These are phyloP conservation scores for Triplophysa siluroides DNA, from an alignment of 2,113 vertebrate species.

Conservation along the genomic window DNA sequence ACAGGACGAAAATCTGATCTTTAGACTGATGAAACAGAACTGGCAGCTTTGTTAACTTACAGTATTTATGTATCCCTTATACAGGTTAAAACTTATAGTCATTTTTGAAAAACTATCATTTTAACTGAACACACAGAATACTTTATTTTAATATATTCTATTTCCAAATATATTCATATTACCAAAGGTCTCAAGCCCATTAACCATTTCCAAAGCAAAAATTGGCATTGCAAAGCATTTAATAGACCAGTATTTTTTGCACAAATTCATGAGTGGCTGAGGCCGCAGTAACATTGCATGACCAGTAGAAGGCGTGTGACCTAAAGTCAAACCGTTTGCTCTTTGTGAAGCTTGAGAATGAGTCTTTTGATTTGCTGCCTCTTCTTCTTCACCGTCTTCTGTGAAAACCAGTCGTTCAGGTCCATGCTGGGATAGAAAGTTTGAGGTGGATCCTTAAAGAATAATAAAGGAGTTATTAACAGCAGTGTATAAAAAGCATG, in stretches of 20 bases:
- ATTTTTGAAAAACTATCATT: not conserved
- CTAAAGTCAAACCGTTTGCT: conserved; percentile 75
- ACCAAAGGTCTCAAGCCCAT: not conserved
- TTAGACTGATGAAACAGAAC: too few species aligned
- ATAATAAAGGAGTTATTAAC: not conserved
- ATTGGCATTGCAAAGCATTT: not conserved
- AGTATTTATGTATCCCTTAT: too few species aligned
- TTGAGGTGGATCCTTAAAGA: conserved; percentile 76
- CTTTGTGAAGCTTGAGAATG: conserved; percentile 79
- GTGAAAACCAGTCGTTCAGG: conserved; percentile 84
- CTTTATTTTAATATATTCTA: not conserved
- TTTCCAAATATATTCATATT: not conserved
- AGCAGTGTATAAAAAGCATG: not conserved
- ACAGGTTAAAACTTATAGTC: too few species aligned
- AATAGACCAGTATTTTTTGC: not conserved
- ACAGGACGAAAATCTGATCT: not conserved
- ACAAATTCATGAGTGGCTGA: not conserved
- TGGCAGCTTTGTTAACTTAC: too few species aligned
- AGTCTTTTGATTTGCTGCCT: conserved; percentile 81
- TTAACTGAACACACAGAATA: not conserved
- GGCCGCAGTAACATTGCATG: not conserved
- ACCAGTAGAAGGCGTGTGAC: conserved; percentile 44
- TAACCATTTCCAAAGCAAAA: conserved; percentile 4
- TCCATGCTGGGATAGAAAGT: conserved; percentile 84
- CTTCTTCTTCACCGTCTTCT: conserved; percentile 82